These are phyloP conservation scores for Tetraneura akinire DNA, from an alignment of 1,140 invertebrate genomes.

Conservation along the genomic window DNA sequence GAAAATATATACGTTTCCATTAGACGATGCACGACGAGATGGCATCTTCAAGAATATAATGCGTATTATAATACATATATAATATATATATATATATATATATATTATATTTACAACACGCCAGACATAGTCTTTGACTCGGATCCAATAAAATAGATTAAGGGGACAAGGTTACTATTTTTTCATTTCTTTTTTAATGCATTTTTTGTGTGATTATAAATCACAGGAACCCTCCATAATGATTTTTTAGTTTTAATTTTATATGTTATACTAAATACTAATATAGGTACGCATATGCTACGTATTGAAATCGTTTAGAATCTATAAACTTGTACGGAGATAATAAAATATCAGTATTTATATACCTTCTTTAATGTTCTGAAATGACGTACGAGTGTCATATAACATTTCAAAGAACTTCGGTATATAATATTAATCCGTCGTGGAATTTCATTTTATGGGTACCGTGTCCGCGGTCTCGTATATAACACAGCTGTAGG, in stretches of 20 bases:
- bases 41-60: not conserved
- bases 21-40: constrained; percentile 9
- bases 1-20: constrained; percentile 14
- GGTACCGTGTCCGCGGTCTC: not conserved
- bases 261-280: too few relatives aligned
- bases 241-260: too few relatives aligned
- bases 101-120: not conserved
- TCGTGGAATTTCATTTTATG: not conserved
- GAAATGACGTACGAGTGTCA: too few relatives aligned
- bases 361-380: too few relatives aligned
- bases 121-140: not conserved
- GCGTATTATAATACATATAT: not conserved
- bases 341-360: too few relatives aligned
- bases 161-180: not conserved
- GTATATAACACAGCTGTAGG: too few relatives aligned
- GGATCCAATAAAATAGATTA: not conserved
- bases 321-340: too few relatives aligned
- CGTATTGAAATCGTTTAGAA: too few relatives aligned
- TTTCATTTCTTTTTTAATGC: not conserved
- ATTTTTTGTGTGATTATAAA: not conserved
- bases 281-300: too few relatives aligned
- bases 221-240: not conserved
- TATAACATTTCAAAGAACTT: too few relatives aligned
- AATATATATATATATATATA: not conserved
- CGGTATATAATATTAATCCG: not conserved